phyloP scores from a whole-genome alignment of 2,113 vertebrate species.

The Ciconia boyciana region DNA sequence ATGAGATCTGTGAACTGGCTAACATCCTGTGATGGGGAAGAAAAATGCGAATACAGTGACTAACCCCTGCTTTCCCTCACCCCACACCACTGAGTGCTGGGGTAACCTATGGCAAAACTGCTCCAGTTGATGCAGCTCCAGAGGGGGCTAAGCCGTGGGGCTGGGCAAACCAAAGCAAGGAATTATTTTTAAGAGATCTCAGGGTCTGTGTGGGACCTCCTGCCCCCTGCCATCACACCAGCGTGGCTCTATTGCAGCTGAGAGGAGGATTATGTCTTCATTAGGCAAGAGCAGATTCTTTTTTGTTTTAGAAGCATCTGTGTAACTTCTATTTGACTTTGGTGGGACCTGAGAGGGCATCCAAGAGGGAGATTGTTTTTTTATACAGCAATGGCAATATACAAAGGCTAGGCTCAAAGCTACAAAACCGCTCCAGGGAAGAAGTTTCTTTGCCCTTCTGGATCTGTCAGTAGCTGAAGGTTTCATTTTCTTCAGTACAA shows the following conservation, averaged over 20 bases:
- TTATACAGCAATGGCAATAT: not conserved
- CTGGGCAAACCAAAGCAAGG: not conserved
- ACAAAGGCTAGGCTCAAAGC: not conserved
- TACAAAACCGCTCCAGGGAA: accelerated
- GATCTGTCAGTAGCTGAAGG: not conserved
- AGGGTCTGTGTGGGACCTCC: not conserved
- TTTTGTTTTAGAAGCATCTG: not conserved
- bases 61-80: not conserved
- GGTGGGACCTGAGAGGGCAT: accelerated
- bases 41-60: not conserved
- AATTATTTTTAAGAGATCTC: not conserved
- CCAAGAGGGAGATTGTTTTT: not conserved
- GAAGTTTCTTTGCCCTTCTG: not conserved
- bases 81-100: not conserved
- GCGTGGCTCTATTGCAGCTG: not conserved
- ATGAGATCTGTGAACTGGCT: not conserved
- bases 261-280: not conserved
- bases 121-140: not conserved
- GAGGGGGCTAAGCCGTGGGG: not conserved
- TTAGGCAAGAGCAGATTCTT: not conserved
- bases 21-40: not conserved
- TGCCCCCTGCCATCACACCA: not conserved
- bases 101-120: not conserved
- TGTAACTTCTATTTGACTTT: not conserved
- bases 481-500: not conserved